Percentiles rank a stretch among this genome's conserved stretches.
Conservation (phyloP, 2,113 vertebrate genomes). For the Pollachius pollachius region DNA sequence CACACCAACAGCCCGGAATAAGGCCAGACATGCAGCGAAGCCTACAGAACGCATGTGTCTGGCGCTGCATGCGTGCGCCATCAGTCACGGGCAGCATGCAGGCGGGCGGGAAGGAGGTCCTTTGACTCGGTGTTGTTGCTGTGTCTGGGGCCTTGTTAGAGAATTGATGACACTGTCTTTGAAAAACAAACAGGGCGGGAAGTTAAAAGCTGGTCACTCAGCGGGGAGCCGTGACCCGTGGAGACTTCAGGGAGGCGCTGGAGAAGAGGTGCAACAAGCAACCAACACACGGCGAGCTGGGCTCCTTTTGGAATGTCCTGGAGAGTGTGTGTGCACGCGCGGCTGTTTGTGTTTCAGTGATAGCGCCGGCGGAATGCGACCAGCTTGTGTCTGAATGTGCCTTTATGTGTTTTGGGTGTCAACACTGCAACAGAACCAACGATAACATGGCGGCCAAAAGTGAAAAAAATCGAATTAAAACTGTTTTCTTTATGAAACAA, state of each 20-base stretch:
- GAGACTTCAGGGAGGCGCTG: constrained; percentile 40
- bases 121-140: constrained; percentile 63
- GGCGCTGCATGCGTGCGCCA: constrained; percentile 50
- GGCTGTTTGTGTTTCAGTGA: constrained; percentile 70
- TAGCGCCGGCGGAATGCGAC: constrained; percentile 64
- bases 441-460: constrained; percentile 26
- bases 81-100: constrained; percentile 44
- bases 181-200: constrained; percentile 70
- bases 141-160: constrained; percentile 67
- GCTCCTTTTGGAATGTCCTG: constrained; percentile 58
- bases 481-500: constrained; percentile 14
- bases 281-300: constrained; percentile 42
- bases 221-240: constrained; percentile 66
- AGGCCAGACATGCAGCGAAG: constrained; percentile 22
- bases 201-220: constrained; percentile 73
- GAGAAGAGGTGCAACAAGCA: constrained; percentile 46
- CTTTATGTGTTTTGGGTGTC: constrained; percentile 57
- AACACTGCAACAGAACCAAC: constrained; percentile 22
- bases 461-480: constrained; percentile 30
- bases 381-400: constrained; percentile 62
- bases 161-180: constrained; percentile 73
- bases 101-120: constrained; percentile 56
- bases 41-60: constrained; percentile 27
- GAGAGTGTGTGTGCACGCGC: constrained; percentile 48
- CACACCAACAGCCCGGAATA: constrained; percentile 38